Evolutionary conservation across 2,888 invertebrate genomes (phyloP).

Genomic region (Endotricha flammealis): DNA sequence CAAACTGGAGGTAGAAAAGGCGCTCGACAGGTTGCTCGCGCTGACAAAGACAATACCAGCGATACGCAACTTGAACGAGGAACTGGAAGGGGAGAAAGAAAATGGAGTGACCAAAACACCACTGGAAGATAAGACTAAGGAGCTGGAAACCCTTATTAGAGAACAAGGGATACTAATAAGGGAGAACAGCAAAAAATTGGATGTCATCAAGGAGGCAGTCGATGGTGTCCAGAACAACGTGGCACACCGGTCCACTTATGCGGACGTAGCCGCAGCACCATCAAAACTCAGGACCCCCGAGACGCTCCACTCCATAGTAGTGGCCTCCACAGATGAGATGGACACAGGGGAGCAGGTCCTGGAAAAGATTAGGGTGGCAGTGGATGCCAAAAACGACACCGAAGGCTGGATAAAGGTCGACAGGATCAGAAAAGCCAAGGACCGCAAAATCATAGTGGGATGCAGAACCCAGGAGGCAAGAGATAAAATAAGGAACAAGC

Average conservation of each 20-base stretch:
- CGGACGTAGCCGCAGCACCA: not conserved
- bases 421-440: constrained; percentile 9
- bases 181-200: too few relatives aligned
- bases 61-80: too few relatives aligned
- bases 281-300: not conserved
- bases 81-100: too few relatives aligned
- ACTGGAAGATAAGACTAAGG: too few relatives aligned
- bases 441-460: constrained; percentile 8
- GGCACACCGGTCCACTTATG: not conserved
- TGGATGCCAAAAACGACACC: constrained; percentile 4
- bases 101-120: too few relatives aligned
- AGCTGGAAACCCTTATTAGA: too few relatives aligned
- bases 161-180: too few relatives aligned
- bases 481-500: not conserved
- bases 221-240: too few relatives aligned
- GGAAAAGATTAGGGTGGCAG: not conserved
- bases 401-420: constrained; percentile 6
- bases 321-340: constrained; percentile 4
- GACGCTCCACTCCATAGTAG: constrained; percentile 8
- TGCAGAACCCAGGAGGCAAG: constrained; percentile 5
- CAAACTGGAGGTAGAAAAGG: too few relatives aligned
- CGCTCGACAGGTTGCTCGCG: too few relatives aligned
- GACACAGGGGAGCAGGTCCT: constrained; percentile 11
- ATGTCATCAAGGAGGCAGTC: too few relatives aligned
- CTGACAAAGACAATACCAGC: too few relatives aligned